phyloP scores from a whole-genome alignment of 2,113 vertebrate species.

The Mohoua ochrocephala region DNA sequence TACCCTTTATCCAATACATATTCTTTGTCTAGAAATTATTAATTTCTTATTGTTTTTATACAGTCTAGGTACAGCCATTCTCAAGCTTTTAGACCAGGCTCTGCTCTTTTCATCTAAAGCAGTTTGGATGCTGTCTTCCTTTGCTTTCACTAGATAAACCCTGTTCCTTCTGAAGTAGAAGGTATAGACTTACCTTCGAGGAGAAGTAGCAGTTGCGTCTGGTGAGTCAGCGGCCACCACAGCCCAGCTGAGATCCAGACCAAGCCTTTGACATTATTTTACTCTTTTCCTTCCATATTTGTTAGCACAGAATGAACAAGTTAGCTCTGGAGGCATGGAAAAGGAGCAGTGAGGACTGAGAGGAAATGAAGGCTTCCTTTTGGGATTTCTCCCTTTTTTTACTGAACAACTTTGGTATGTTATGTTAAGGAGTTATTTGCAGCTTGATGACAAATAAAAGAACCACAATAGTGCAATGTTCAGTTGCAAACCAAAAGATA shows the following conservation, averaged over 20 bases:
- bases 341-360: not conserved
- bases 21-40: not conserved
- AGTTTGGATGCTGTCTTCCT: not conserved
- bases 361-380: not conserved
- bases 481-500: not conserved
- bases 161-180: not conserved
- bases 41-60: not conserved
- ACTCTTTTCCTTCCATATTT: not conserved
- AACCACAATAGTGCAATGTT: not conserved
- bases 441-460: not conserved
- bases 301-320: not conserved
- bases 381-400: not conserved
- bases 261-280: not conserved
- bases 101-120: not conserved
- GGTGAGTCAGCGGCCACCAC: not conserved
- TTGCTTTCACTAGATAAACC: not conserved
- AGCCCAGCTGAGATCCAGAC: not conserved
- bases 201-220: not conserved
- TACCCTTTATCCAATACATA: not conserved
- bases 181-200: not conserved
- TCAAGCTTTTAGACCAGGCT: not conserved
- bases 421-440: not conserved
- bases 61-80: not conserved
- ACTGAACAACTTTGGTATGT: not conserved
- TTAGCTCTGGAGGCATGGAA: not conserved